Base-by-base conservation (phyloP, 2,113 vertebrate genomes). In the Aspiorhynchus laticeps region DNA sequence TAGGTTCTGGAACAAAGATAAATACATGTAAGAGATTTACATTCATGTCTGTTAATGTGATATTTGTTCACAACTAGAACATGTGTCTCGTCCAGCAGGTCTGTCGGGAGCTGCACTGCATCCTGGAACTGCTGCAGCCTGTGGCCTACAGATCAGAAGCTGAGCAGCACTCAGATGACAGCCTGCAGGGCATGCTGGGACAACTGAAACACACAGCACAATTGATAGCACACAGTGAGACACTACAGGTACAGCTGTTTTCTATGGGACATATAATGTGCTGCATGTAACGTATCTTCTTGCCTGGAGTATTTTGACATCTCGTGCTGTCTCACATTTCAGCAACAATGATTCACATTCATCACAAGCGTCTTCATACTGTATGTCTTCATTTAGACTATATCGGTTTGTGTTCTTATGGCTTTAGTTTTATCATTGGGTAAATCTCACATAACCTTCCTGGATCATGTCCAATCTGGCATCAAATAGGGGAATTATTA, bases 61-160 rank as follows among this genome's bases (percentile, higher is more conserved):
- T 36, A 69, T 69, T 69, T 33, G 15, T 15, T 2, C 31, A 9
- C 65, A 33, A 36, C 65, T 33, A 9, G 65, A 69, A 19, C 10
- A 41, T 41, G 36, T 41, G 11, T n/a, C 4, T 41, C 24, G 21
- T 2, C 21, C 10, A n/a, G 9, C 71, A 95, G 94, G 89, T 95
- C 48, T 88, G 59, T 5, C 88, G 92, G 89, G 93, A 95, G 88
- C 87, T 95, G 87, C 85, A 38, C 3, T 90, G 41, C 83, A 93
- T 95, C 79, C 91, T 95, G 51, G 82, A 88, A 79, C 63, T 93
- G 56, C 90, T 95, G 43, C 91, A 88, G 15, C 93, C 94, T 0
- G 85, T 94, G 86, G 90, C 88, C 24, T 78, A 28, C 36, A 7
- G 56, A 24, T 41, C 90, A 3, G 83, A 26, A 10, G 63, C 71